Conservation (phyloP, 2,888 invertebrate genomes). For the Hipparchia sbordonii region DNA sequence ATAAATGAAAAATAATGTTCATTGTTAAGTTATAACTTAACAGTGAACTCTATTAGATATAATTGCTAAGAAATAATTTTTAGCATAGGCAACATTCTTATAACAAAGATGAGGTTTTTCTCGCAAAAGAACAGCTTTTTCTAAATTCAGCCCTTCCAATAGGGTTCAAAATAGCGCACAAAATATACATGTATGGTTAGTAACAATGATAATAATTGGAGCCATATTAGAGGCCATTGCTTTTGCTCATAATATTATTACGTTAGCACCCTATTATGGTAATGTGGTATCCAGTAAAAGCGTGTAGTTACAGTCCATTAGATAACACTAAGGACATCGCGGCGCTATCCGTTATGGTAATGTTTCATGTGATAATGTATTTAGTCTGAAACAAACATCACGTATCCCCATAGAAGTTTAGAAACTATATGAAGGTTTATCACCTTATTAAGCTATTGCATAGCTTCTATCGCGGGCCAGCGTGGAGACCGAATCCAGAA, state of each 20-base stretch:
- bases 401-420: neutral
- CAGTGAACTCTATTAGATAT: no score
- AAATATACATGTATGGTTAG: neutral
- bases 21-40: no score
- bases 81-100: no score
- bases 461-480: no score
- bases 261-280: conserved; percentile 16
- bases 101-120: no score
- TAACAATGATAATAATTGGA: neutral
- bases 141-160: no score
- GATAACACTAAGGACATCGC: conserved; percentile 17
- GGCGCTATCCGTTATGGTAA: conserved; percentile 10
- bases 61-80: no score
- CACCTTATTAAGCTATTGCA: neutral
- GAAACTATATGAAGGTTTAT: neutral
- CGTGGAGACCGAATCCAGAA: no score
- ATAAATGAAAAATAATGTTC: no score
- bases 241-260: conserved; percentile 6
- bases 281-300: conserved; percentile 7
- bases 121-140: no score
- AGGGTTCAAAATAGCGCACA: neutral
- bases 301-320: conserved; percentile 18
- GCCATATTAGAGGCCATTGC: neutral
- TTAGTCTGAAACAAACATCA: neutral
- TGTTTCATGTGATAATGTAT: conserved; percentile 14